Evolutionary conservation across 2,888 invertebrate species (phyloP), one percentile per base, ranked within the genome.

Genomic region (Tetragnatha montana): DNA sequence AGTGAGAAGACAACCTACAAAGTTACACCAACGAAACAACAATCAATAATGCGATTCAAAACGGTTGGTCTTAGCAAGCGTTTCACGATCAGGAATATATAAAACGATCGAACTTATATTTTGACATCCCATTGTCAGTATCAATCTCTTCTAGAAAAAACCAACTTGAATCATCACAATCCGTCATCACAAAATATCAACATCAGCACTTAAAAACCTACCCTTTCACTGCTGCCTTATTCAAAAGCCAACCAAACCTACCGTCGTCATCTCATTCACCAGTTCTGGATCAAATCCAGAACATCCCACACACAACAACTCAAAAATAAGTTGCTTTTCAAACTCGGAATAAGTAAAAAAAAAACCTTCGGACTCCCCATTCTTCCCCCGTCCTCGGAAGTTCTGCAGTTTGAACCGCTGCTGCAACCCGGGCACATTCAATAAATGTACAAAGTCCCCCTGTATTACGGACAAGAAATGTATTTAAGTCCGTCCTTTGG

Each of bases 311-410:
- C 73, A 87, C 76, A 81, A 75, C 76, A 49, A 76, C 76, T 35
- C 35, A 70, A 86, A 22, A 69, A 69, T 47, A 73, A 79, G 87
- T 81, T 88, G 70, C 82, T 81, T 88, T 88, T 82, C 82, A 88
- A 82, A 70, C 71, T 17, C 1, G 12, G 60, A 8, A 17, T 7
- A 17, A 17, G 60, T 4, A 17, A 17, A 8, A 17, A 10, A 17
- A 17, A 17, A 17, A 17, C 60, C 60, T 8, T 19, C 70, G 35
- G 70, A 19, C 49, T 71, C 12, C 19, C n/a, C 21, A 71, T 70
- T 19, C 22, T 49, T 69, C 49, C 71, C 71, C 70, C 81, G 71
- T 81, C 21, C 50, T 49, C 22, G 60, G 60, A 21, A 79, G 49
- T 19, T 47, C 60, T 60, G 60, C 22, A 79, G 78, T 51, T 60